A percentile compares a stretch with the other conserved stretches of the same genome.
Evolutionary conservation across 1,140 invertebrate species (phyloP).

Genomic region (Apis mellifera): DNA sequence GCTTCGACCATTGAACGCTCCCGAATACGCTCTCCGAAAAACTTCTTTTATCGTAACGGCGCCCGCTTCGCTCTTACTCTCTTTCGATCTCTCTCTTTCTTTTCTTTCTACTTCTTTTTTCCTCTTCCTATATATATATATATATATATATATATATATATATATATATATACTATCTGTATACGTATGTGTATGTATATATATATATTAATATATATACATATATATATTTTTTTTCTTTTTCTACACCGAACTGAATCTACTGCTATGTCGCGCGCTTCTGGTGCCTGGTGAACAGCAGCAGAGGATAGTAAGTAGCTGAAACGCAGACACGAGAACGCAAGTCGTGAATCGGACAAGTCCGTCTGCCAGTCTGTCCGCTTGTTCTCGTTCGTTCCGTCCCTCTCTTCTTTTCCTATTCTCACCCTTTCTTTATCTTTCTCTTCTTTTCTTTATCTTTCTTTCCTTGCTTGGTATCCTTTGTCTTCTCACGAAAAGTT

Average conservation of each 20-base stretch:
- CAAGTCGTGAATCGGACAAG: constrained; percentile 53
- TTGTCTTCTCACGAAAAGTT: not conserved
- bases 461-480: not conserved
- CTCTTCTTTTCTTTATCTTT: constrained; percentile 7
- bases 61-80: constrained; percentile 58
- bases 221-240: constrained; percentile 17
- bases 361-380: constrained; percentile 52
- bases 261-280: constrained; percentile 46
- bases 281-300: constrained; percentile 31
- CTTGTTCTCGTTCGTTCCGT: constrained; percentile 20
- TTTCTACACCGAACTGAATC: constrained; percentile 45
- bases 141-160: constrained; percentile 4
- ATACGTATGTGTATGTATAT: constrained; percentile 4
- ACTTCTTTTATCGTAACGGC: constrained; percentile 68
- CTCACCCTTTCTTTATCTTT: not conserved
- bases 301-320: constrained; percentile 38
- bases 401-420: constrained; percentile 20
- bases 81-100: constrained; percentile 38
- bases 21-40: constrained; percentile 58
- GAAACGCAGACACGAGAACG: constrained; percentile 53
- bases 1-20: constrained; percentile 65
- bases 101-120: constrained; percentile 32
- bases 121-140: constrained; percentile 28
- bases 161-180: constrained; percentile 11
- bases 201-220: not conserved